A percentile compares a stretch with the other conserved stretches of the same genome.
Evolutionary conservation across 2,797 vertebrate genomes (phyloP).

Genomic region (Gouania willdenowi): DNA sequence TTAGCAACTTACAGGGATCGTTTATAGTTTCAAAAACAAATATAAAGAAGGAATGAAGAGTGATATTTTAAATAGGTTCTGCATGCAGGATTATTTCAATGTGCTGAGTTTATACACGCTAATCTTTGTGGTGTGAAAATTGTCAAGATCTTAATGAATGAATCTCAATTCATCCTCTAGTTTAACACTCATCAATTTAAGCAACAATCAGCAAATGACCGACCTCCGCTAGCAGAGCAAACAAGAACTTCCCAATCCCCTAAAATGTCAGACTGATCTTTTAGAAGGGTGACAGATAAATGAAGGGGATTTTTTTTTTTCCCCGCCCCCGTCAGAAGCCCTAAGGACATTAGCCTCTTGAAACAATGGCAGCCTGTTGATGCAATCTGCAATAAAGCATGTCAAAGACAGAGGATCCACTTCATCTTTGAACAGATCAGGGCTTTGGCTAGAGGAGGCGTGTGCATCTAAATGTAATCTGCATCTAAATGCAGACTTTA

Average conservation of each 20-base stretch:
- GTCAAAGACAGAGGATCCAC: slow-evolving; percentile 29
- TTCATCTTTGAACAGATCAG: slow-evolving; percentile 32
- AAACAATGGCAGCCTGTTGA: slow-evolving; percentile 68
- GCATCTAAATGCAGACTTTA: neutral
- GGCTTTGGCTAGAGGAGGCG: slow-evolving; percentile 2
- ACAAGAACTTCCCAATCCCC: neutral
- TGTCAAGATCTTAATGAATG: too few relatives aligned
- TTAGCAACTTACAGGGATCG: too few relatives aligned
- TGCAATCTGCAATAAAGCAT: slow-evolving; percentile 32
- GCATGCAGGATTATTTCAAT: too few relatives aligned
- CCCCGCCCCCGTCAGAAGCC: slow-evolving; percentile 35
- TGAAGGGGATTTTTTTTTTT: slow-evolving; percentile 27
- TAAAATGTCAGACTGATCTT: slow-evolving; percentile 6
- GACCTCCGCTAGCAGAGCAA: neutral
- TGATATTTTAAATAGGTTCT: too few relatives aligned
- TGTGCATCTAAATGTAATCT: neutral
- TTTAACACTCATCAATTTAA: too few relatives aligned
- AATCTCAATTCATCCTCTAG: too few relatives aligned
- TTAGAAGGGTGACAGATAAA: slow-evolving; percentile 32
- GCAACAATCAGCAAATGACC: too few relatives aligned
- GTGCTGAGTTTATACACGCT: too few relatives aligned
- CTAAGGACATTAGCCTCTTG: slow-evolving; percentile 32
- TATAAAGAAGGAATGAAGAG: too few relatives aligned
- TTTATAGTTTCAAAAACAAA: too few relatives aligned
- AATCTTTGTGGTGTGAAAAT: too few relatives aligned